Conservation (phyloP, 2,888 invertebrate species). For the Biston stratarius region DNA sequence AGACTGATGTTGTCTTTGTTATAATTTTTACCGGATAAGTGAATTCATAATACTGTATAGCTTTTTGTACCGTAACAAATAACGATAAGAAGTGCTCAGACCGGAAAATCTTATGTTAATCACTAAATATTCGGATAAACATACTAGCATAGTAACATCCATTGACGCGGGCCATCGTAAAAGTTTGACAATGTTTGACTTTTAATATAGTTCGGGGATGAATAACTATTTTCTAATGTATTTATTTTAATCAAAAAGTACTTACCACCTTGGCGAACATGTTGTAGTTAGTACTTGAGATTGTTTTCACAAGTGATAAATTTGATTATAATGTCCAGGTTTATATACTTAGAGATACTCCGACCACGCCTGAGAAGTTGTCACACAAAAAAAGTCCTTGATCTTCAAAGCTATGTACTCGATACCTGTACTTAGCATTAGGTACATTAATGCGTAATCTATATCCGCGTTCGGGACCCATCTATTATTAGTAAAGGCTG, state of each 20-base stretch:
- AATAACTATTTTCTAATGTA: background rate
- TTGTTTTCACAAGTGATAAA: slow-evolving; percentile 76
- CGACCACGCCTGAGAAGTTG: slow-evolving; percentile 74
- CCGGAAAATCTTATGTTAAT: background rate
- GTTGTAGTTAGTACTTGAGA: slow-evolving; percentile 66
- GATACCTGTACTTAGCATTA: slow-evolving; percentile 54
- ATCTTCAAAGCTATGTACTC: slow-evolving; percentile 75
- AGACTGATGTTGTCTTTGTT: background rate
- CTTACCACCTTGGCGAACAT: slow-evolving; percentile 83
- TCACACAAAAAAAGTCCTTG: slow-evolving; percentile 80
- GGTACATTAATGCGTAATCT: slow-evolving; percentile 55
- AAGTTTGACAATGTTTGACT: background rate
- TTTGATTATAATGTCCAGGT: slow-evolving; percentile 51
- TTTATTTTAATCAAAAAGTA: slow-evolving; percentile 30
- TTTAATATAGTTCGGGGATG: too few relatives aligned
- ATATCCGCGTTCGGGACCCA: slow-evolving; percentile 32
- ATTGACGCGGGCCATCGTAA: background rate
- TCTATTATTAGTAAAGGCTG: slow-evolving; percentile 25
- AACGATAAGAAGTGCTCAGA: slow-evolving; percentile 1
- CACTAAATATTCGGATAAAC: background rate
- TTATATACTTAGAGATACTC: slow-evolving; percentile 70
- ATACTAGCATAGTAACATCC: background rate
- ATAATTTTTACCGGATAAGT: background rate
- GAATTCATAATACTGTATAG: background rate
- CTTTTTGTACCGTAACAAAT: background rate